These are phyloP conservation scores for Neostethus bicornis DNA, from an alignment of 2,797 vertebrate species.

Conservation along the genomic window DNA sequence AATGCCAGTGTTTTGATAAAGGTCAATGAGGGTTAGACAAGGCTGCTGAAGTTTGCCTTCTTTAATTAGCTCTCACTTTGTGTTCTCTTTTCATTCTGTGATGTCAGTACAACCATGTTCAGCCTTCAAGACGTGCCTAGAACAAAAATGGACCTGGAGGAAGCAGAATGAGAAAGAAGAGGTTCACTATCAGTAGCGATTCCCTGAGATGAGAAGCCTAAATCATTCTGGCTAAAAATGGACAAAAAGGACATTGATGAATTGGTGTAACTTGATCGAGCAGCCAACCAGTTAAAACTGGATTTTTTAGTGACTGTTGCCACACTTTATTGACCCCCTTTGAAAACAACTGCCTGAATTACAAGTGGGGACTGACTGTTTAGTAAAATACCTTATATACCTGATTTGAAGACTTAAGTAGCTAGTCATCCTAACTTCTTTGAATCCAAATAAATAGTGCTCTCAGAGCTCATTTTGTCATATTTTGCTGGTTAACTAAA, in stretches of 20 bases:
- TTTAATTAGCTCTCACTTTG: conserved; percentile 77
- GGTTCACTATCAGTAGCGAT: conserved; percentile 42
- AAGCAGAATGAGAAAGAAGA: conserved; percentile 44
- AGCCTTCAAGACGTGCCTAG: conserved; percentile 52
- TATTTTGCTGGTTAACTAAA: conserved; percentile 13
- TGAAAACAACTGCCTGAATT: conserved; percentile 3
- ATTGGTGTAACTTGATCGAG: conserved; percentile 38
- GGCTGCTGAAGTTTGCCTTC: conserved; percentile 73
- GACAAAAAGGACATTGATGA: conserved; percentile 31
- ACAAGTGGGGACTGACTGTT: neutral
- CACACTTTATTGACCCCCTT: conserved; percentile 6
- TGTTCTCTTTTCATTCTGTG: conserved; percentile 60
- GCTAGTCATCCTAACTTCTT: conserved; percentile 16
- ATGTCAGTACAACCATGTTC: conserved; percentile 59
- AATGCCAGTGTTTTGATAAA: conserved; percentile 80
- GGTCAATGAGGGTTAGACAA: conserved; percentile 79
- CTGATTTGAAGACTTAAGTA: conserved; percentile 6
- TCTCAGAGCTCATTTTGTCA: conserved; percentile 19
- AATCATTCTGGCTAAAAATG: conserved; percentile 42
- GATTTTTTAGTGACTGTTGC: conserved; percentile 33
- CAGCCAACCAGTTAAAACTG: conserved; percentile 29
- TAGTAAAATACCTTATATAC: neutral
- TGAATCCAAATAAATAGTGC: conserved; percentile 23
- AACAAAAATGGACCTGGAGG: conserved; percentile 53
- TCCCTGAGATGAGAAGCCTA: conserved; percentile 43